These are phyloP conservation scores for Microctenopoma lineatum DNA, from an alignment of 2,797 vertebrate species.

Conservation along the genomic window DNA sequence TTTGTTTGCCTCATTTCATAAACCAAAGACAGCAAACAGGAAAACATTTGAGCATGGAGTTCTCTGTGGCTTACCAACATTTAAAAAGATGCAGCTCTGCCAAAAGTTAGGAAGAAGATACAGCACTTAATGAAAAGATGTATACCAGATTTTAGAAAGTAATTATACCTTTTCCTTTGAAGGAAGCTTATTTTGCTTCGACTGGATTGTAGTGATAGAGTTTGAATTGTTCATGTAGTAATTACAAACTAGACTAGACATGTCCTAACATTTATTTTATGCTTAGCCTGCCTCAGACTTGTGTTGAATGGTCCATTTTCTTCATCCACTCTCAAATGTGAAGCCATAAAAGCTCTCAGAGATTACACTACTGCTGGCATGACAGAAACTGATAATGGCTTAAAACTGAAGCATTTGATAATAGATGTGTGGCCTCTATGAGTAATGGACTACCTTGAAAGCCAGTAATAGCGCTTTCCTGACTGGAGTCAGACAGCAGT, in stretches of 20 bases:
- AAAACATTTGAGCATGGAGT: constrained; percentile 37
- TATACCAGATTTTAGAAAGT: constrained; percentile 37
- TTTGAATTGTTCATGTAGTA: constrained; percentile 37
- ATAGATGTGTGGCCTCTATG: constrained; percentile 22
- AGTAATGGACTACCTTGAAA: constrained; percentile 1
- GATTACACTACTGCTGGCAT: constrained; percentile 13
- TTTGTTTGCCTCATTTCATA: constrained; percentile 45
- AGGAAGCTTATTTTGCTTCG: constrained; percentile 30
- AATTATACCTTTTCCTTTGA: constrained; percentile 16
- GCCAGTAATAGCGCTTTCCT: constrained; percentile 2
- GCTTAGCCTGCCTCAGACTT: constrained; percentile 15
- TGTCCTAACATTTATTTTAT: constrained; percentile 28
- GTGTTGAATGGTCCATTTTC: background rate
- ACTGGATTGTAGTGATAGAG: constrained; percentile 11
- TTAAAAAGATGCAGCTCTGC: constrained; percentile 34
- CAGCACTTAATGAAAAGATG: constrained; percentile 21
- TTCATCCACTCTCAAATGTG: constrained; percentile 30
- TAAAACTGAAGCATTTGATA: constrained; percentile 23
- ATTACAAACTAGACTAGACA: constrained; percentile 27
- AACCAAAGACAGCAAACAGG: constrained; percentile 45
- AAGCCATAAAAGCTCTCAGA: constrained; percentile 20
- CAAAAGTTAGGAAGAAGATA: constrained; percentile 22
- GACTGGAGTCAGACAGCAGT: constrained; percentile 2
- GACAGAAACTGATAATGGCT: constrained; percentile 23
- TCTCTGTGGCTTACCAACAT: constrained; percentile 41